These are phyloP conservation scores for Phalera bucephala DNA, from an alignment of 2,888 invertebrate genomes.

Conservation along the genomic window DNA sequence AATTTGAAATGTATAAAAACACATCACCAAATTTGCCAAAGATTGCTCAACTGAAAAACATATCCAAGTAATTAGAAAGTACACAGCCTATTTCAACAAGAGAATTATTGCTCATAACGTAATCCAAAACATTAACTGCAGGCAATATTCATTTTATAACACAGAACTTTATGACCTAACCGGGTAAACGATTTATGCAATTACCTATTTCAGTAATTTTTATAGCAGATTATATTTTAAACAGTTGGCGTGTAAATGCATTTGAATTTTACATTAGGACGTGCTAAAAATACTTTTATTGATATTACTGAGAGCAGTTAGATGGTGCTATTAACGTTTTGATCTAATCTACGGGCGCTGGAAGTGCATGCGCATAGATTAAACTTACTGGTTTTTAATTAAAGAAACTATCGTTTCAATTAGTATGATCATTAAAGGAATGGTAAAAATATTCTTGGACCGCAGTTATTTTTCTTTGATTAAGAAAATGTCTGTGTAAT, in stretches of 20 bases:
- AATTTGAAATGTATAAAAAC: too few species aligned
- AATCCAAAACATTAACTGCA: not conserved
- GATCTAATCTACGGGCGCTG: constrained; percentile 47
- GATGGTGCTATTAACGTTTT: constrained; percentile 46
- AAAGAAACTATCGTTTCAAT: constrained; percentile 33
- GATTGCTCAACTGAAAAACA: too few species aligned
- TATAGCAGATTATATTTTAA: constrained; percentile 5
- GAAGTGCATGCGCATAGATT: constrained; percentile 25
- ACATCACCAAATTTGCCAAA: too few species aligned
- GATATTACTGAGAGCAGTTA: constrained; percentile 50
- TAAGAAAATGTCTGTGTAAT: not conserved
- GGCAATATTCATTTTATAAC: constrained; percentile 13
- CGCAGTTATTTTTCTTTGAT: not conserved
- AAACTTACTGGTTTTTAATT: constrained; percentile 48
- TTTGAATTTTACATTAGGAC: constrained; percentile 7
- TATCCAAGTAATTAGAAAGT: too few species aligned
- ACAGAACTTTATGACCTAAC: constrained; percentile 16
- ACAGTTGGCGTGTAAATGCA: constrained; percentile 6
- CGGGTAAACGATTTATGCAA: constrained; percentile 7
- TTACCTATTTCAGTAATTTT: constrained; percentile 7
- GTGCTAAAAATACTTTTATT: constrained; percentile 47
- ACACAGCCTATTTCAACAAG: not conserved
- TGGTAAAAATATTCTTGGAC: not conserved
- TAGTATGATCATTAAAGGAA: constrained; percentile 5
- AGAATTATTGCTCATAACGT: not conserved